These are phyloP conservation scores for Microctenopoma stevenorrisi DNA, from an alignment of 2,797 vertebrate species.

Conservation along the genomic window DNA sequence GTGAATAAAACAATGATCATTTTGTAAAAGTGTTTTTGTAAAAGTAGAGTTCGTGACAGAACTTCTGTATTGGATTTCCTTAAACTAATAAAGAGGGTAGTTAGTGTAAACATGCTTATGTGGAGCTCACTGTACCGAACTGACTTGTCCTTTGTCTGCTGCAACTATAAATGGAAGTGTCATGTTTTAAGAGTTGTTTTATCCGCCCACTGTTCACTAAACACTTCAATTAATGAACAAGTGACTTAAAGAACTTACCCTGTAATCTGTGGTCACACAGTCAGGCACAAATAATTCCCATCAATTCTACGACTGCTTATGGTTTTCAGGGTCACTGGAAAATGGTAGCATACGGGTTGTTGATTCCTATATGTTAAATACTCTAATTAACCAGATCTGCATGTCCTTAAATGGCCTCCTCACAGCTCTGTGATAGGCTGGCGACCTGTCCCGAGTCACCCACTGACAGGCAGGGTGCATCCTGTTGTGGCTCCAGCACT, in stretches of 20 bases:
- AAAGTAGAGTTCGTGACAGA: no score
- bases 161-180: conserved; percentile 13
- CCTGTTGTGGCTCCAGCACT: no score
- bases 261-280: neutral
- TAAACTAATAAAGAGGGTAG: no score
- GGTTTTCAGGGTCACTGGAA: neutral
- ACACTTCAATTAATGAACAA: neutral
- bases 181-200: neutral
- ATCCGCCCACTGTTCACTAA: neutral
- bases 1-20: no score
- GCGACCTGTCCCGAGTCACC: no score
- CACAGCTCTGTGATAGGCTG: no score
- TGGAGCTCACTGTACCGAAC: neutral
- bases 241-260: neutral
- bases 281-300: neutral
- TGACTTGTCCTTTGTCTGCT: neutral
- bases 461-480: no score
- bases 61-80: no score
- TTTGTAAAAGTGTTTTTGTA: no score
- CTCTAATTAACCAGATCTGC: neutral
- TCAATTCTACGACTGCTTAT: neutral
- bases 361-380: neutral
- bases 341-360: neutral
- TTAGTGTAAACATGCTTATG: neutral
- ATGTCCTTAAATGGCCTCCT: neutral